Base-by-base conservation (phyloP, 2,888 invertebrate genomes). In the Petrolisthes manimaculis region DNA sequence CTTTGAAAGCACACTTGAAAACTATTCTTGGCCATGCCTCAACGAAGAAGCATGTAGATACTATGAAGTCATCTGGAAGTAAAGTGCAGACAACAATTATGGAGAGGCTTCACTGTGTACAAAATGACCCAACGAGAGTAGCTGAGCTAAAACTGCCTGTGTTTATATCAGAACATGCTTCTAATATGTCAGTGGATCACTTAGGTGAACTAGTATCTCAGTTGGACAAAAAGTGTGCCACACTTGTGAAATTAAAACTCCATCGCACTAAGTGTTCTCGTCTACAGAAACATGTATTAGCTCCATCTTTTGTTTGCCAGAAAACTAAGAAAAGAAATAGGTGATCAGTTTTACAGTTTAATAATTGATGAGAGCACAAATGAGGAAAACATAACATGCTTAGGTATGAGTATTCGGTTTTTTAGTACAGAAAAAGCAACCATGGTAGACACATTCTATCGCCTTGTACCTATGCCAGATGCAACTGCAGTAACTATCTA, bases 291-390 rank as follows among this genome's bases (percentile, higher is more conserved):
- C 14, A 83, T 83, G 83, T 83, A 14, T 24, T 83, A 24, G 83
- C 69, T 18, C 71, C 83, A 83, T 83, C 83, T 4, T 83, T 83
- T 83, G 83, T 83, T 83, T 83, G 83, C 83, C 69, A 69, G 5
- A 83, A 83, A 61, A 37, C 14, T 83, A 24, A 83, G 83, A 61
- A 61, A 69, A 9, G 83, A 83, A 61, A 83, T 83, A 21, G 61
- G 69, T 69, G 83, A 69, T 56, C 83, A 83, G 12, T 83, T 18
- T 61, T 83, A 67, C 71, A 69, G 83, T 24, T 83, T 0, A 53
- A 83, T 61, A 67, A 37, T 69, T 1, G 83, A 67, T 37, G 83
- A 83, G n/a, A 83, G 83, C 71, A 83, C 69, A 4, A 83, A 83
- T 37, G 69, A 83, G 37, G 12, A 0, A 14, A 67, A 83, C 69